phyloP scores from a whole-genome alignment of 2,113 vertebrate genomes.

The Pachyramphus minor region DNA sequence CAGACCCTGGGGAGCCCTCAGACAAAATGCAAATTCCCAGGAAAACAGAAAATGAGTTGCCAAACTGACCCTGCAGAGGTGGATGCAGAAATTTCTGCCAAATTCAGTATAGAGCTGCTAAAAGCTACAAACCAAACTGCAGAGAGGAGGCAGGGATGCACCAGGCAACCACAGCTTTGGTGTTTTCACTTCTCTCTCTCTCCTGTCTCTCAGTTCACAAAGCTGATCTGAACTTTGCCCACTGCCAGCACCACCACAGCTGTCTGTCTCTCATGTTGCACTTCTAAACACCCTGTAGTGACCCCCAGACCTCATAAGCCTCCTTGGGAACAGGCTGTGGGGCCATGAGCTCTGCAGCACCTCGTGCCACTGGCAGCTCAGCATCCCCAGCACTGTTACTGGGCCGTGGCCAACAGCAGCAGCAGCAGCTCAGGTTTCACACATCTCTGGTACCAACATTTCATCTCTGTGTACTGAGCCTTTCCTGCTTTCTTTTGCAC shows the following conservation, averaged over 20 bases:
- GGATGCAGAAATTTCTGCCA: neutral
- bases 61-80: neutral
- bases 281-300: neutral
- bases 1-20: neutral
- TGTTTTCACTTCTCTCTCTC: neutral
- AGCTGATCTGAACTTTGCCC: neutral
- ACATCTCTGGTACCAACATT: neutral
- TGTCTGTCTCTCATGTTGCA: neutral
- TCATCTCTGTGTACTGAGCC: neutral
- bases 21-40: neutral
- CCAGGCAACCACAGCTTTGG: neutral
- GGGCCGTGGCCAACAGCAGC: neutral
- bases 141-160: neutral
- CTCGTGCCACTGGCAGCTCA: neutral
- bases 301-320: neutral
- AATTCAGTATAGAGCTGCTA: neutral
- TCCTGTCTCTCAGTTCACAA: neutral
- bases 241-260: neutral
- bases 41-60: neutral
- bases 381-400: rapidly evolving
- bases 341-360: neutral
- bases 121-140: neutral
- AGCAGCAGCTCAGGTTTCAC: neutral
- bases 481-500: neutral
- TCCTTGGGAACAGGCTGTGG: neutral